phyloP scores from a whole-genome alignment of 2,888 invertebrate species.

The Siphlonurus alternatus region DNA sequence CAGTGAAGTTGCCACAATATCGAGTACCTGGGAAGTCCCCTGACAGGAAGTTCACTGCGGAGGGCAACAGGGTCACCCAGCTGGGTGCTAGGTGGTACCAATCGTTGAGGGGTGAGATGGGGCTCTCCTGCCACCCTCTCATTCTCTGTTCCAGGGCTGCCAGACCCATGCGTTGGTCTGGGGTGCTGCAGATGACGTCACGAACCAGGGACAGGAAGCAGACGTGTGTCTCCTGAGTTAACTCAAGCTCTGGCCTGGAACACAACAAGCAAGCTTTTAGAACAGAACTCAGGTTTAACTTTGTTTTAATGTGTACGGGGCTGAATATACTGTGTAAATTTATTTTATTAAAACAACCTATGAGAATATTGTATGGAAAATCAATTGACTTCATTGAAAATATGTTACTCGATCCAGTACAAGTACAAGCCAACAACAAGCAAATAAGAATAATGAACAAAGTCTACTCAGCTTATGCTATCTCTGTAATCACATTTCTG shows the following conservation, averaged over 20 bases:
- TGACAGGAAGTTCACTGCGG: conserved; percentile 67
- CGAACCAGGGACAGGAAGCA: conserved; percentile 77
- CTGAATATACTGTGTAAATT: no score
- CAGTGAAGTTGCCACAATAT: no score
- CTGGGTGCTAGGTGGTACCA: conserved; percentile 56
- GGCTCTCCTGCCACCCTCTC: conserved; percentile 56
- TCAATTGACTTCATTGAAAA: no score
- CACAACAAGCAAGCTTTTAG: conserved; percentile 12
- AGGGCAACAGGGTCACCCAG: conserved; percentile 57
- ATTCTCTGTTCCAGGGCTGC: conserved; percentile 56
- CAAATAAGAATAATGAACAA: no score
- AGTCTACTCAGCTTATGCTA: no score
- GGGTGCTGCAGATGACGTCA: conserved; percentile 71
- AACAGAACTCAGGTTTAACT: no score
- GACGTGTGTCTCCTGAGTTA: conserved; percentile 66
- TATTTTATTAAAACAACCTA: no score
- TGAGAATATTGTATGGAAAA: no score
- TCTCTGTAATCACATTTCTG: no score
- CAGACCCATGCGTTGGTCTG: conserved; percentile 68
- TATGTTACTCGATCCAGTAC: no score
- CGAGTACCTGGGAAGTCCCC: conserved; percentile 57
- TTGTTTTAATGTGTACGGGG: no score
- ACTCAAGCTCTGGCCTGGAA: conserved; percentile 28
- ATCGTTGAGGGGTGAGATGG: conserved; percentile 63
- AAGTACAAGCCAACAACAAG: no score